Evolutionary conservation across 92 coral and sea anemone species (phyloP).

Genomic region (Actinostola sp.): DNA sequence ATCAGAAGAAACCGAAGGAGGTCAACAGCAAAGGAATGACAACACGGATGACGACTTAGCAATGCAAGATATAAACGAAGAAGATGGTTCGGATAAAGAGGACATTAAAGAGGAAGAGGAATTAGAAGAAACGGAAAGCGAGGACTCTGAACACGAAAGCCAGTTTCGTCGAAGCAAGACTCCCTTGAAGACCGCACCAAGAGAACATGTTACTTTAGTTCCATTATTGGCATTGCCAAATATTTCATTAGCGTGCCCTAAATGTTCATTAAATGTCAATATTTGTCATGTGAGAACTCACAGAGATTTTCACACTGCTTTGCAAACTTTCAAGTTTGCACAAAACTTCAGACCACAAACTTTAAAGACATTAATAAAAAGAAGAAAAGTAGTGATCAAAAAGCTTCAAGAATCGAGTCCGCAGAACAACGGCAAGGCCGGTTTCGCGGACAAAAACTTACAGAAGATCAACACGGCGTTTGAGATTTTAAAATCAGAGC

Average conservation of each 20-base stretch:
- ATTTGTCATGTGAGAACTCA: slow-evolving; percentile 75
- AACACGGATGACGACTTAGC: slow-evolving; percentile 20
- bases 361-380: slow-evolving; percentile 56
- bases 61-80: slow-evolving; percentile 4
- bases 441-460: slow-evolving; percentile 52
- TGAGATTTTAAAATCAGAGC: slow-evolving; percentile 70
- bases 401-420: slow-evolving; percentile 65
- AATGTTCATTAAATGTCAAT: slow-evolving; percentile 77
- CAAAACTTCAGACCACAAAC: slow-evolving; percentile 56
- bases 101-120: slow-evolving; percentile 17
- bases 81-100: slow-evolving; percentile 7
- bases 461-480: slow-evolving; percentile 86
- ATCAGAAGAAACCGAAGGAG: not conserved
- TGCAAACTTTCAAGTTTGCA: slow-evolving; percentile 75
- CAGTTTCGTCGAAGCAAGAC: slow-evolving; percentile 3
- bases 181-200: not conserved
- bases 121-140: slow-evolving; percentile 22
- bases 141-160: slow-evolving; percentile 29
- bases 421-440: slow-evolving; percentile 25
- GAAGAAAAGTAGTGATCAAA: slow-evolving; percentile 63
- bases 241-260: slow-evolving; percentile 76
- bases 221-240: slow-evolving; percentile 65
- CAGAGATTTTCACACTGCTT: slow-evolving; percentile 82
- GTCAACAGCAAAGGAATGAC: not conserved
- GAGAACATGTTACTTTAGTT: slow-evolving; percentile 23